These are phyloP conservation scores for Sarcophaga carnaria DNA, from an alignment of 2,888 invertebrate genomes.

Conservation along the genomic window DNA sequence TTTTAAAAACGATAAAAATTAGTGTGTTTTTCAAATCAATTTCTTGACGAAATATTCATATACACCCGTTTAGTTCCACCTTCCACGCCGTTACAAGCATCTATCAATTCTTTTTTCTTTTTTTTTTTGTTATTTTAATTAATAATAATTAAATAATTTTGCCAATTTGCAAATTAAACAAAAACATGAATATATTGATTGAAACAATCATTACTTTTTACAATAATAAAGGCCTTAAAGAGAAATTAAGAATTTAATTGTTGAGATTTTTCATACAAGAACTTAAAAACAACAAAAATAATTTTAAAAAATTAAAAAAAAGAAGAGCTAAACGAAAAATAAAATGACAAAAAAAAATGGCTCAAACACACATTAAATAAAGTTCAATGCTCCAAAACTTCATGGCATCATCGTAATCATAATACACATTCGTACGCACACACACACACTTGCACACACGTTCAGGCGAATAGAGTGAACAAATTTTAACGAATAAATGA, in stretches of 20 bases:
- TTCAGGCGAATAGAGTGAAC: not conserved
- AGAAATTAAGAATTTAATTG: slow-evolving; percentile 14
- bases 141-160: too few species aligned
- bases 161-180: not conserved
- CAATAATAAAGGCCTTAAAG: not conserved
- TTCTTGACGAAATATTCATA: too few species aligned
- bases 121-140: too few species aligned
- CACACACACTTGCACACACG: slow-evolving; percentile 1
- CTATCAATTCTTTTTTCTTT: too few species aligned
- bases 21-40: too few species aligned
- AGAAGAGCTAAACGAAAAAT: slow-evolving; percentile 11
- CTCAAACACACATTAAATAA: slow-evolving; percentile 52
- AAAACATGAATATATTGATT: not conserved
- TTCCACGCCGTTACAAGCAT: too few species aligned
- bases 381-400: slow-evolving; percentile 69
- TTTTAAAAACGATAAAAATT: too few species aligned
- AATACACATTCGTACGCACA: slow-evolving; percentile 27
- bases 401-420: slow-evolving; percentile 35
- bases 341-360: slow-evolving; percentile 33
- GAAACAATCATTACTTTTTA: not conserved
- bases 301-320: slow-evolving; percentile 23
- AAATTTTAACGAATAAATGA: slow-evolving; percentile 29
- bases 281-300: not conserved
- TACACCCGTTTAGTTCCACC: too few species aligned
- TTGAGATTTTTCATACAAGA: slow-evolving; percentile 12